Percentiles rank a stretch among this genome's conserved stretches.
These are phyloP conservation scores for Artemia sinica DNA, from an alignment of 2,888 invertebrate species.

Conservation along the genomic window DNA sequence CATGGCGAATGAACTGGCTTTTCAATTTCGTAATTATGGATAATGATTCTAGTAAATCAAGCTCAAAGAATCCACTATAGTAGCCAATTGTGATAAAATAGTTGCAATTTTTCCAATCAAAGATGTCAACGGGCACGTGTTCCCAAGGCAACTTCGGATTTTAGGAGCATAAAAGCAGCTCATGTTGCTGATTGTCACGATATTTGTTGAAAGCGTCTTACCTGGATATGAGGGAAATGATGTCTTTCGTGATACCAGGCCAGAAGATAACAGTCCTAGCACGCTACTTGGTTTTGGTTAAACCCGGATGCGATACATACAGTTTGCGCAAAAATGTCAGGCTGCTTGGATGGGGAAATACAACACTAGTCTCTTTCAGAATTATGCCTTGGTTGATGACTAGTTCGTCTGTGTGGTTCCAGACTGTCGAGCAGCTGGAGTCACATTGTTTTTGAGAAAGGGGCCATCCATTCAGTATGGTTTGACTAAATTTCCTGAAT, in stretches of 20 bases:
- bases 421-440: neutral
- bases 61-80: neutral
- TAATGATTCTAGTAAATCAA: neutral
- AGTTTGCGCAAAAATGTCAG: slow-evolving; percentile 2
- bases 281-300: neutral
- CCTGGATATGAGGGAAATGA: too few species aligned
- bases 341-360: neutral
- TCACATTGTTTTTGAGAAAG: too few species aligned
- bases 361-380: neutral
- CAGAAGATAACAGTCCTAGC: neutral
- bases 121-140: neutral
- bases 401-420: neutral
- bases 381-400: slow-evolving; percentile 7
- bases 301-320: too few species aligned
- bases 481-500: too few species aligned
- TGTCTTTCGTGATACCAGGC: too few species aligned
- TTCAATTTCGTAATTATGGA: neutral
- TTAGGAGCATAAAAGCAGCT: neutral
- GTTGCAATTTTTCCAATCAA: neutral
- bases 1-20: neutral
- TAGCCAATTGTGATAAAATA: neutral
- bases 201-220: neutral
- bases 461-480: too few species aligned
- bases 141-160: neutral
- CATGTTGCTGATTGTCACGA: neutral